Conservation (phyloP, 1,140 invertebrate species). For the Neodiprion fabricii region DNA sequence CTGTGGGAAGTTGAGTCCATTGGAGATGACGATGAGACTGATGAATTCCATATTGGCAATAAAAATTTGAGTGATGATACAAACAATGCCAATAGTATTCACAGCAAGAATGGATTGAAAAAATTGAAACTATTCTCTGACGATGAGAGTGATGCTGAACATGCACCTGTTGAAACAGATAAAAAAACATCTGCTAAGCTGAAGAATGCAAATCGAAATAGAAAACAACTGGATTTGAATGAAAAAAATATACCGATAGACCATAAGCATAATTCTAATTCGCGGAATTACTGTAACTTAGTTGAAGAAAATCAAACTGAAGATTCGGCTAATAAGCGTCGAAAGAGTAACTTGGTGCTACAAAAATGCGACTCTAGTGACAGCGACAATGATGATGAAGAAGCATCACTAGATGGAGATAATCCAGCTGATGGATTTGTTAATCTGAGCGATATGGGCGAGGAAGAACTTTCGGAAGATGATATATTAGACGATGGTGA, state of each 20-base stretch:
- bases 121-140: slow-evolving; percentile 36
- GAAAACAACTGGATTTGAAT: no score
- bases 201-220: no score
- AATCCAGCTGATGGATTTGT: slow-evolving; percentile 24
- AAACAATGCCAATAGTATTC: neutral
- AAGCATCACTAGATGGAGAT: slow-evolving; percentile 18
- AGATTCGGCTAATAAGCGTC: neutral
- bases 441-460: slow-evolving; percentile 27
- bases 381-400: slow-evolving; percentile 27
- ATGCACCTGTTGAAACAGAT: neutral
- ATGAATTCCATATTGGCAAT: slow-evolving; percentile 19
- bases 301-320: neutral
- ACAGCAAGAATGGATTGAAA: slow-evolving; percentile 8
- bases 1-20: slow-evolving; percentile 32
- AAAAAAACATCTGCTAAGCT: no score
- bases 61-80: slow-evolving; percentile 7
- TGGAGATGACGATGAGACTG: slow-evolving; percentile 4
- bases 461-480: slow-evolving; percentile 32
- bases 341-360: slow-evolving; percentile 14
- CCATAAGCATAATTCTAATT: no score
- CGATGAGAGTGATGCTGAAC: slow-evolving; percentile 27
- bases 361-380: slow-evolving; percentile 25
- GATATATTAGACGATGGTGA: slow-evolving; percentile 31
- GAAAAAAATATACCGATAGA: no score
- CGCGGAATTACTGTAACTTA: neutral